Conservation (phyloP, 1,140 invertebrate species). For the Drosophila seguyi region DNA sequence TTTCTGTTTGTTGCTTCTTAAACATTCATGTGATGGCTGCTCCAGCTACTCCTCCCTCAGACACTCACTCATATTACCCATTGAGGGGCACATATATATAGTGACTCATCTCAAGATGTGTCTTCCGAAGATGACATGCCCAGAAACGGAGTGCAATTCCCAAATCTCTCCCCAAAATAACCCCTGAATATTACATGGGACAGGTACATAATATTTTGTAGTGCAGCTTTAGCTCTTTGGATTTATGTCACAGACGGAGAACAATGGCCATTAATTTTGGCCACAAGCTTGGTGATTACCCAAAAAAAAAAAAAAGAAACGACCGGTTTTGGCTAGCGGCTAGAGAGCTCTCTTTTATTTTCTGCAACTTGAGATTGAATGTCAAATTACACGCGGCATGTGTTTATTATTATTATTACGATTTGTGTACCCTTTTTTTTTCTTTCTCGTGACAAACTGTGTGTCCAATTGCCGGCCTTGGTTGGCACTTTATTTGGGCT, state of each 20-base stretch:
- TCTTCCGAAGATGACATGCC: slow-evolving; percentile 11
- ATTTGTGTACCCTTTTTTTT: background rate
- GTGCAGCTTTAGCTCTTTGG: background rate
- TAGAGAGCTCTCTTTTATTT: slow-evolving; percentile 20
- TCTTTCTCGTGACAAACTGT: background rate
- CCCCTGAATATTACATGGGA: slow-evolving; percentile 18
- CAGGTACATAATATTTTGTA: background rate
- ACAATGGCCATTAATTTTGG: slow-evolving; percentile 21
- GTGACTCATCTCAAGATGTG: background rate
- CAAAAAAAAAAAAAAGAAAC: background rate
- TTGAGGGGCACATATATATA: background rate
- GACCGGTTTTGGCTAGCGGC: slow-evolving; percentile 13
- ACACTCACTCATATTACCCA: background rate
- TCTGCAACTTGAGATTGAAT: slow-evolving; percentile 23
- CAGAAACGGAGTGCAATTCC: background rate
- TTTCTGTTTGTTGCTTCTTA: background rate
- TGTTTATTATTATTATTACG: slow-evolving; percentile 5
- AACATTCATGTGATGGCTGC: slow-evolving; percentile 9
- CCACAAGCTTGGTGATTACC: background rate
- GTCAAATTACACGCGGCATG: slow-evolving; percentile 8
- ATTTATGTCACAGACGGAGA: slow-evolving; percentile 24
- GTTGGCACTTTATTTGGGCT: slow-evolving; percentile 1
- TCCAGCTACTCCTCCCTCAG: background rate
- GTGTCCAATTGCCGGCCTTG: slow-evolving; percentile 19
- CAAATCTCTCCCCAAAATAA: background rate